A percentile compares a stretch with the other conserved stretches of the same genome.
Conservation (phyloP, 2,888 invertebrate species). For the Nebria salina region DNA sequence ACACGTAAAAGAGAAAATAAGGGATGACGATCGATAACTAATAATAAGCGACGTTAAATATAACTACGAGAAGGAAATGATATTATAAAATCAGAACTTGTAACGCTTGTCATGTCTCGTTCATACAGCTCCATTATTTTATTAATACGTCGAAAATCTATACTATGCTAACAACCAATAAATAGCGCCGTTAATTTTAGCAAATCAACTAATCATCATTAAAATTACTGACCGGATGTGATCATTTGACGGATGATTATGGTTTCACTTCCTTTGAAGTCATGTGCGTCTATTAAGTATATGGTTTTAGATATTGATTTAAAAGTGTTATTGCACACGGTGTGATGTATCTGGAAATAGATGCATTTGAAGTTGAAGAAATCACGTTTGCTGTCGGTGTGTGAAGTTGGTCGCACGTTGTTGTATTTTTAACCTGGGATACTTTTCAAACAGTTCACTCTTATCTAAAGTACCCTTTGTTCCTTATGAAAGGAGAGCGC, state of each 20-base stretch:
- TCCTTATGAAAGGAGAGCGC: background rate
- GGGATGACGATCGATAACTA: background rate
- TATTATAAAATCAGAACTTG: too few relatives aligned
- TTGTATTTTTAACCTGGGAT: slow-evolving; percentile 7
- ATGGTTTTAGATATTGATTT: background rate
- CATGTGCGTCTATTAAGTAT: background rate
- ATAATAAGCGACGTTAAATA: too few relatives aligned
- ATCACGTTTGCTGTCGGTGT: background rate
- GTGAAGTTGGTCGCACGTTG: slow-evolving; percentile 5
- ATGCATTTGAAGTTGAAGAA: background rate
- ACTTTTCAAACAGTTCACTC: background rate
- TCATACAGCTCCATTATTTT: too few relatives aligned
- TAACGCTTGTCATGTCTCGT: too few relatives aligned
- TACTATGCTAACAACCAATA: background rate
- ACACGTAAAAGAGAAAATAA: background rate
- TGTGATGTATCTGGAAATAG: slow-evolving; percentile 19
- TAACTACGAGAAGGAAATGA: too few relatives aligned
- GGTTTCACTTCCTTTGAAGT: slow-evolving; percentile 17
- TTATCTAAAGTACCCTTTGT: slow-evolving; percentile 18
- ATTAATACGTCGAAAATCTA: background rate
- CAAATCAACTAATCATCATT: slow-evolving; percentile 2
- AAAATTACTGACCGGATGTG: slow-evolving; percentile 13
- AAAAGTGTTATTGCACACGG: background rate
- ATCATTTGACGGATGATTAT: slow-evolving; percentile 20
- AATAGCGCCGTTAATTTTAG: background rate